A percentile compares a stretch with the other conserved stretches of the same genome.
Conservation (phyloP, 2,888 invertebrate species). For the Rugalucina vietnamica region DNA sequence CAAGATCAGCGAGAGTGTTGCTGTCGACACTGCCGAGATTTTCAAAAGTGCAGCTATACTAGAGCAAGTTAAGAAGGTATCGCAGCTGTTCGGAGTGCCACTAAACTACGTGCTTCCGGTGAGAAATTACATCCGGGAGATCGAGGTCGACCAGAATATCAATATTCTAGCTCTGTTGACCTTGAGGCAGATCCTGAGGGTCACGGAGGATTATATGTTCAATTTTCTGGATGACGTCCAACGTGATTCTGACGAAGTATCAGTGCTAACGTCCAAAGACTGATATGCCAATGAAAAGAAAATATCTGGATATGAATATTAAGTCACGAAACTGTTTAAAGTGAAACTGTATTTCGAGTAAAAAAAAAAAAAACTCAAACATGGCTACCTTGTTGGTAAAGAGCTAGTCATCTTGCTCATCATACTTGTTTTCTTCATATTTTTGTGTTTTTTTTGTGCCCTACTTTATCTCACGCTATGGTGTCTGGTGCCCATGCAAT, state of each 20-base stretch:
- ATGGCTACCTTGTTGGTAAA: too few relatives aligned
- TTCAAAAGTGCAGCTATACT: constrained; percentile 53
- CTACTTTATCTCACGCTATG: too few relatives aligned
- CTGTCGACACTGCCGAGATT: constrained; percentile 47
- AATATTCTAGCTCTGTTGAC: constrained; percentile 59
- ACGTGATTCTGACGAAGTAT: neutral
- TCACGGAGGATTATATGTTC: constrained; percentile 59
- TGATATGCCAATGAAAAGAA: neutral
- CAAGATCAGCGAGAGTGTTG: constrained; percentile 51
- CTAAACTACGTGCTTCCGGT: constrained; percentile 60
- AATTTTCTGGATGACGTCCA: constrained; percentile 45
- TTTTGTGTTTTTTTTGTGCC: too few relatives aligned
- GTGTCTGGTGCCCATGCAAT: too few relatives aligned
- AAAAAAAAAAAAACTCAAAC: too few relatives aligned
- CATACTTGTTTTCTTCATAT: too few relatives aligned
- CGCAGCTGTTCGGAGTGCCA: constrained; percentile 63
- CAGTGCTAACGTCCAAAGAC: neutral
- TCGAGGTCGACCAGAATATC: constrained; percentile 56
- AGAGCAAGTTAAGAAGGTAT: constrained; percentile 57
- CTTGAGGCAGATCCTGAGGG: constrained; percentile 59
- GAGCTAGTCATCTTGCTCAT: too few relatives aligned
- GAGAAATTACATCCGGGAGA: constrained; percentile 66
- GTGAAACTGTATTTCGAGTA: too few relatives aligned
- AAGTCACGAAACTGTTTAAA: too few relatives aligned
- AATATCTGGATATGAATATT: too few relatives aligned